Conservation (phyloP, 92 coral and sea anemone species). For the Parazoanthus atlanticus region DNA sequence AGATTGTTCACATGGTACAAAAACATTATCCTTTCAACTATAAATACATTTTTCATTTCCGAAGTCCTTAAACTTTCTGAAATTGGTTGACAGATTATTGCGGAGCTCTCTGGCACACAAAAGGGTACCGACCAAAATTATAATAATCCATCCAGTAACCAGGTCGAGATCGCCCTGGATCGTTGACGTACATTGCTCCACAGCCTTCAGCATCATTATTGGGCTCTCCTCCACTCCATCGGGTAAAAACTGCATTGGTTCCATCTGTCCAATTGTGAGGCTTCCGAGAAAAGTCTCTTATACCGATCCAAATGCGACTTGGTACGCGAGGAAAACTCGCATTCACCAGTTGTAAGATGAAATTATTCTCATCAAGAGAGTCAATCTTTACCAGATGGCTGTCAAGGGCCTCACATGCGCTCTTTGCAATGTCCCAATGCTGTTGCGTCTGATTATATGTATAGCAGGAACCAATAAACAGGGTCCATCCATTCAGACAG, state of each 20-base stretch:
- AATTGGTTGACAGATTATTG: too few species aligned
- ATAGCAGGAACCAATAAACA: not conserved
- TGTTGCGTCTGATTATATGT: not conserved
- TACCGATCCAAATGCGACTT: not conserved
- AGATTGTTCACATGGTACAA: too few species aligned
- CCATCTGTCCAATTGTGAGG: not conserved
- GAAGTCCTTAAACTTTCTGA: too few species aligned
- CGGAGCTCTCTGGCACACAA: not conserved
- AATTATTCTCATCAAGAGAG: not conserved
- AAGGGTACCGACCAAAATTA: not conserved
- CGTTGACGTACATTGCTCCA: too few species aligned
- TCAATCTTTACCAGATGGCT: not conserved
- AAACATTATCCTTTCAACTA: too few species aligned
- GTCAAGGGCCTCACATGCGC: not conserved
- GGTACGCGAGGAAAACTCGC: not conserved
- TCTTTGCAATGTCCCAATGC: not conserved
- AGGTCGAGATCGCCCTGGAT: too few species aligned
- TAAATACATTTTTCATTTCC: too few species aligned
- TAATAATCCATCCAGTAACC: too few species aligned
- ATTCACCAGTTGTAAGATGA: not conserved
- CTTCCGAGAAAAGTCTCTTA: not conserved
- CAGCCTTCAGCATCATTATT: not conserved
- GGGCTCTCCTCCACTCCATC: not conserved
- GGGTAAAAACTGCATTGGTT: not conserved
- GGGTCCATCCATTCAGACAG: too few species aligned